phyloP scores from a whole-genome alignment of 2,113 vertebrate species.

The Periophthalmus modestus region DNA sequence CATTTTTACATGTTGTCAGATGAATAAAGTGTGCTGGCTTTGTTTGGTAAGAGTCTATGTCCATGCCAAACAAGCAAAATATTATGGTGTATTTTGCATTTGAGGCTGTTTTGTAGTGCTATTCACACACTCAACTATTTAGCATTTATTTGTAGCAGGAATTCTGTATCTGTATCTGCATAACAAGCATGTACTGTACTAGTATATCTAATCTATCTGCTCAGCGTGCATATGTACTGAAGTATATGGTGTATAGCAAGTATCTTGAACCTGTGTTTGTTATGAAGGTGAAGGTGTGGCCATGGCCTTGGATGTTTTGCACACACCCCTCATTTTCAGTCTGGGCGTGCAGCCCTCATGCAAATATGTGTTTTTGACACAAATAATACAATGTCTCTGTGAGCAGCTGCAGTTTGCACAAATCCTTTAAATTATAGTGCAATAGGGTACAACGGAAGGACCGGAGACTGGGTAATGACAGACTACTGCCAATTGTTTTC shows the following conservation, averaged over 20 bases:
- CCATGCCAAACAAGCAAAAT: conserved; percentile 14
- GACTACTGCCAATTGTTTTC: conserved; percentile 7
- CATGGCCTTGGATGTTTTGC: conserved; percentile 56
- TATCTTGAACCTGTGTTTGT: conserved; percentile 29
- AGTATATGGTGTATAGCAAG: not conserved
- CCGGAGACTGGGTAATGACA: not conserved
- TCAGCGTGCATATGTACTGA: conserved; percentile 7
- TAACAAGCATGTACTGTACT: not conserved
- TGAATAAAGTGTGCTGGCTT: conserved; percentile 10
- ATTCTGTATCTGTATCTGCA: not conserved
- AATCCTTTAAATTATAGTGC: conserved; percentile 69
- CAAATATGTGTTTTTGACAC: conserved; percentile 72
- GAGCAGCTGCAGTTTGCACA: conserved; percentile 67
- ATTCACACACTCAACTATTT: conserved; percentile 11
- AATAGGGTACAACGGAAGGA: conserved; percentile 46
- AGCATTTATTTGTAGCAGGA: not conserved
- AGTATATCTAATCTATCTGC: not conserved
- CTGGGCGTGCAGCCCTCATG: conserved; percentile 59
- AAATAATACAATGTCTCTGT: conserved; percentile 58
- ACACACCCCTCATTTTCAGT: conserved; percentile 71
- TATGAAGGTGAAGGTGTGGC: conserved; percentile 50
- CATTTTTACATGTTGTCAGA: not conserved
- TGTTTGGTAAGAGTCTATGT: conserved; percentile 11
- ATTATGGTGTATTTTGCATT: conserved; percentile 17
- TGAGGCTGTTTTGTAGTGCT: conserved; percentile 37